Evolutionary conservation across 2,113 vertebrate species (phyloP).

Genomic region (Theropithecus gelada): DNA sequence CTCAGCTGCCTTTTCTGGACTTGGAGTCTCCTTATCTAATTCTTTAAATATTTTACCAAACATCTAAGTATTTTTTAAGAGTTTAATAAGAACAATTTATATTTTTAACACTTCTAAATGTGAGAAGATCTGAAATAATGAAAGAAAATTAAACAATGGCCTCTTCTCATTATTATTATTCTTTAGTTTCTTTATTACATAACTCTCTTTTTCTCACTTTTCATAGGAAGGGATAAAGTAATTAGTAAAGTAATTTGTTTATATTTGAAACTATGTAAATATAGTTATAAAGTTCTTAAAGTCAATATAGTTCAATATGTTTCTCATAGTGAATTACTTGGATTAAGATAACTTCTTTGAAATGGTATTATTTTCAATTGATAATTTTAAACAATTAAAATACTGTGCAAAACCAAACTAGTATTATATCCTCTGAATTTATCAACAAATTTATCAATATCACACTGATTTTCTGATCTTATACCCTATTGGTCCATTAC

Average conservation of each 20-base stretch:
- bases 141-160: not conserved
- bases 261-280: not conserved
- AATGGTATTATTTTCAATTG: not conserved
- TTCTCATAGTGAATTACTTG: not conserved
- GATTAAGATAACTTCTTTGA: not conserved
- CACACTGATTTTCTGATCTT: not conserved
- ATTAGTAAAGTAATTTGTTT: not conserved
- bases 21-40: not conserved
- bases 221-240: not conserved
- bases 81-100: not conserved
- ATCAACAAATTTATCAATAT: not conserved
- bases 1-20: not conserved
- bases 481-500: not conserved
- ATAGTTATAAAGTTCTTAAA: slow-evolving; percentile 39
- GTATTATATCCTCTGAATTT: not conserved
- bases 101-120: not conserved
- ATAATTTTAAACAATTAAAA: not conserved
- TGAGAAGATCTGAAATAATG: not conserved
- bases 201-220: not conserved
- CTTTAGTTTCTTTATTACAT: not conserved
- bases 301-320: not conserved
- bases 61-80: not conserved
- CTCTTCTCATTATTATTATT: not conserved
- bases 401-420: not conserved
- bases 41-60: not conserved